Conservation (phyloP, 2,113 vertebrate genomes). For the Ophthalmolycus amberensis region DNA sequence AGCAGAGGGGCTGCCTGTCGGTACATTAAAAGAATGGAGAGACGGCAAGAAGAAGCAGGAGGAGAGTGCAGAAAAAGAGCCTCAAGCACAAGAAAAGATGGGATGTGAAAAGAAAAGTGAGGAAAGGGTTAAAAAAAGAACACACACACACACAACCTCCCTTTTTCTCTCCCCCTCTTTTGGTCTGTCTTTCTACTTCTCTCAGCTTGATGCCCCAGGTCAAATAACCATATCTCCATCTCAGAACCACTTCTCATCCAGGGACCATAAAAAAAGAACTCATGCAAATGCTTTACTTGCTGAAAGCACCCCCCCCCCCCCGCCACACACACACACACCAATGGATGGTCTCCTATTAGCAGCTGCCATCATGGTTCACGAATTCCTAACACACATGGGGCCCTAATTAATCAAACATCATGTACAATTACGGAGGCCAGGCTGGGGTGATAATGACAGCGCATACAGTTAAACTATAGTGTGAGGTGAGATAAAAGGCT, state of each 20-base stretch:
- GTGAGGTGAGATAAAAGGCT: conserved; percentile 53
- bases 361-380: conserved; percentile 57
- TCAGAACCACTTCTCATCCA: conserved; percentile 70
- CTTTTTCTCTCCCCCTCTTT: conserved; percentile 39
- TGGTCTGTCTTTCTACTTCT: conserved; percentile 68
- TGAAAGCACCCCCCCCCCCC: background rate
- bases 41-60: conserved; percentile 17
- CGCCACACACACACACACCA: background rate
- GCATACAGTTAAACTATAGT: conserved; percentile 7
- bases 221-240: conserved; percentile 79
- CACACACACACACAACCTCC: conserved; percentile 14
- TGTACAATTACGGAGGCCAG: conserved; percentile 54
- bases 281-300: conserved; percentile 54
- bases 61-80: conserved; percentile 20
- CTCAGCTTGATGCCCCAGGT: conserved; percentile 70
- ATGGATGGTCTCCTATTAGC: conserved; percentile 47
- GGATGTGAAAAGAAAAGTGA: conserved; percentile 38
- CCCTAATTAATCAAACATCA: conserved; percentile 65
- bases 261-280: conserved; percentile 45
- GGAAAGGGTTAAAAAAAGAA: conserved; percentile 58
- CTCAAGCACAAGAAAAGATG: conserved; percentile 52
- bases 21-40: conserved; percentile 38
- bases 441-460: conserved; percentile 43
- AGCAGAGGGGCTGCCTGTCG: conserved; percentile 18
- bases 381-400: conserved; percentile 35